phyloP scores from a whole-genome alignment of 2,797 vertebrate species.

The Poecilia picta region DNA sequence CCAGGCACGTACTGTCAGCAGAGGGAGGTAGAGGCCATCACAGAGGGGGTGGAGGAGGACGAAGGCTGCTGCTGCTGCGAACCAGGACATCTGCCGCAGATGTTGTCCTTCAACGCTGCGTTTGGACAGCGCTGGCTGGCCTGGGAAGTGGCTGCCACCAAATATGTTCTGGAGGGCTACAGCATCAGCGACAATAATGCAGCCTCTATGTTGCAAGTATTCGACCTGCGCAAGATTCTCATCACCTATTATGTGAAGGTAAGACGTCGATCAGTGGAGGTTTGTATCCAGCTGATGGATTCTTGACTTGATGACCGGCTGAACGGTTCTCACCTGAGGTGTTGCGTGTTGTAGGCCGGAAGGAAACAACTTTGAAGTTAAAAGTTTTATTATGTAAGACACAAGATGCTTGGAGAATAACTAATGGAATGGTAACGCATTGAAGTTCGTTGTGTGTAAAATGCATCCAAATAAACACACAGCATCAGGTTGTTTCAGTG shows the following conservation, averaged over 20 bases:
- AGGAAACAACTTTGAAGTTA: not conserved
- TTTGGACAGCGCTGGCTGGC: slow-evolving; percentile 98
- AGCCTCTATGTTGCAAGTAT: slow-evolving; percentile 98
- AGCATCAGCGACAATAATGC: slow-evolving; percentile 99
- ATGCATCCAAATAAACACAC: not conserved
- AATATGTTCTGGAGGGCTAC: slow-evolving; percentile 96
- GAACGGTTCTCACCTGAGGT: not conserved
- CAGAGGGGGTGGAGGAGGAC: slow-evolving; percentile 98
- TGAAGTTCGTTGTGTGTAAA: not conserved
- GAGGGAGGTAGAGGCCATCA: slow-evolving; percentile 98
- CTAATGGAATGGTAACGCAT: not conserved
- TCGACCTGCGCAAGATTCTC: slow-evolving; percentile 96
- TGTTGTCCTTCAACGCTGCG: slow-evolving; percentile 96
- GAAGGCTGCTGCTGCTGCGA: slow-evolving; percentile 99
- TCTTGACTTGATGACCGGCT: too few relatives aligned
- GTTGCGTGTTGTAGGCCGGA: not conserved
- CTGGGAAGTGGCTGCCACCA: slow-evolving; percentile 97
- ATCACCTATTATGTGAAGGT: slow-evolving; percentile 99
- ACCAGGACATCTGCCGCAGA: slow-evolving; percentile 94
- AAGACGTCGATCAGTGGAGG: not conserved
- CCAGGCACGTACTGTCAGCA: slow-evolving; percentile 98
- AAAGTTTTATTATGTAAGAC: not conserved
- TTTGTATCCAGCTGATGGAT: not conserved
- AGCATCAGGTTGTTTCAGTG: not conserved
- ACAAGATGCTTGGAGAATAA: not conserved